Base-by-base conservation (phyloP, 2,113 vertebrate species). In the Andinoacara biseriatus region DNA sequence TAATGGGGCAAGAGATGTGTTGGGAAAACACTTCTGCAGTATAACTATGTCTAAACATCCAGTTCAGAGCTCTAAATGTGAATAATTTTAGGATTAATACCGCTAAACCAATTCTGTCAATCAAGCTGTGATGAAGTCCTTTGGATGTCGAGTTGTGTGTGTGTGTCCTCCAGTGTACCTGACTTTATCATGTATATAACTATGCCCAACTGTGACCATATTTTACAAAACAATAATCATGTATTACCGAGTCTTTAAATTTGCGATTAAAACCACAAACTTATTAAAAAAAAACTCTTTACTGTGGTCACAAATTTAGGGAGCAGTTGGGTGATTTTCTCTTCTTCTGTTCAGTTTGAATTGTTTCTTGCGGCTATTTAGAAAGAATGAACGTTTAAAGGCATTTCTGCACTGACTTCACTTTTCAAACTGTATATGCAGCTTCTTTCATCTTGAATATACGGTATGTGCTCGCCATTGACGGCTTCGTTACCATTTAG, bases 31-130 rank as follows among this genome's bases (percentile, higher is more conserved):
- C 35, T 14, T 56, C 26, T 22, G 7, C 14, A 3, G 76, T 14
- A 76, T 26, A 46, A 63, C 13, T 11, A 62, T 10, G 22, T 5
- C 31, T 33, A 33, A 56, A 75, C 63, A 82, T 18, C 49, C 40
- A 62, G 26, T 54, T 76, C 56, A 38, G 31, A 26, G 40, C 54
- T 63, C 18, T 1, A 20, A 82, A 33, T 1, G 3, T 31, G 60
- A 65, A 74, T 80, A 84, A 56, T 62, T 77, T 72, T 46, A 63
- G 57, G 76, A 86, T 82, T 86, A 87, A 79, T 74, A 80, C 77
- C 74, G 31, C 43, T 78, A 89, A 81, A 86, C 80, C 83, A 29
- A 87, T 85, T 82, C 43, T 46, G 86, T 86, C 83, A 79, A 63
- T 87, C 77, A 83, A 46, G 35, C 46, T 35, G 63, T 60, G 72